These are phyloP conservation scores for Drosophila leontia DNA, from an alignment of 1,140 invertebrate species.

Conservation along the genomic window DNA sequence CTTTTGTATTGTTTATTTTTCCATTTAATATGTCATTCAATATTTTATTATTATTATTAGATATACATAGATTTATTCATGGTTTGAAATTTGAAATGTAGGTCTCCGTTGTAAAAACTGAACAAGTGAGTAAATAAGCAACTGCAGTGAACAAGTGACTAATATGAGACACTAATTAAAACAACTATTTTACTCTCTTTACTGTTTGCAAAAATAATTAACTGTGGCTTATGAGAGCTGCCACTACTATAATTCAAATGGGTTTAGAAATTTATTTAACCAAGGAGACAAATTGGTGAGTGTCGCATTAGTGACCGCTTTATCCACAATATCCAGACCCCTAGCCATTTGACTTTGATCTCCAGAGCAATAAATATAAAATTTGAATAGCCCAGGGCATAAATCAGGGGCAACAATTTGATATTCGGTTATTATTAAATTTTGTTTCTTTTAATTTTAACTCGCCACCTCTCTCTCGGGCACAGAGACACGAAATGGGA, in stretches of 20 bases:
- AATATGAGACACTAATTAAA: neutral
- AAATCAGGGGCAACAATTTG: conserved; percentile 61
- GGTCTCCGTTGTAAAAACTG: no score
- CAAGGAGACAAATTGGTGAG: conserved; percentile 9
- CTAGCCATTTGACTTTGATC: conserved; percentile 36
- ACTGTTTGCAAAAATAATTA: neutral
- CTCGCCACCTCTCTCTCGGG: conserved; percentile 3
- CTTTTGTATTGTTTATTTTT: no score
- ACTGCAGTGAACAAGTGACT: no score
- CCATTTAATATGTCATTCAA: no score
- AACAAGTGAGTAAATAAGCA: no score
- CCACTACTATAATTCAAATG: neutral
- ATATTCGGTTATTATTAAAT: conserved; percentile 41
- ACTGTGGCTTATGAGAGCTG: neutral
- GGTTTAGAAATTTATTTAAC: conserved; percentile 1
- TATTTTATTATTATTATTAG: no score
- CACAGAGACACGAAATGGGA: conserved; percentile 46
- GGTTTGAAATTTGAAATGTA: no score
- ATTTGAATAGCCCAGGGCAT: conserved; percentile 38
- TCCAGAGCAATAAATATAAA: conserved; percentile 47
- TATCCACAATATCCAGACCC: conserved; percentile 17
- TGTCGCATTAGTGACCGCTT: conserved; percentile 38
- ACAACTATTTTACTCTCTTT: neutral
- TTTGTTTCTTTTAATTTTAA: conserved; percentile 27
- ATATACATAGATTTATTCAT: no score